phyloP scores from a whole-genome alignment of 2,113 vertebrate genomes.

The Cyphomyrus discorhynchus region DNA sequence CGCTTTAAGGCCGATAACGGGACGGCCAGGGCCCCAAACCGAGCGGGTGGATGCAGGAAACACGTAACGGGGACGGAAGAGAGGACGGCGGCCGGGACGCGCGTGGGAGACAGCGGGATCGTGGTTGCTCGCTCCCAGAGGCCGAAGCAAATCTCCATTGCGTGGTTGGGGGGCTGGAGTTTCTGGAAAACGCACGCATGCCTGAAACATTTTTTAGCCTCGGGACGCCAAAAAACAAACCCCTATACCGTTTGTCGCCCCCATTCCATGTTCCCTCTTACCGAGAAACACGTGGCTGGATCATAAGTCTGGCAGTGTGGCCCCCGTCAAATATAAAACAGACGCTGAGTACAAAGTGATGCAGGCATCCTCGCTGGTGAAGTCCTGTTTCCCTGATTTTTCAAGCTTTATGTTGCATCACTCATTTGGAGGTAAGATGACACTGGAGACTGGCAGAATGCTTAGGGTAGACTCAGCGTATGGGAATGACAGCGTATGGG shows the following conservation, averaged over 20 bases:
- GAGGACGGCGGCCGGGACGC: background rate
- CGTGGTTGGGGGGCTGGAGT: background rate
- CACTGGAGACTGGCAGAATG: background rate
- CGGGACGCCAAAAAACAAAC: background rate
- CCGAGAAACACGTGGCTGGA: background rate
- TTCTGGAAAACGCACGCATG: background rate
- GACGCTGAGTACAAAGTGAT: background rate
- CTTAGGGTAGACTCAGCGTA: background rate
- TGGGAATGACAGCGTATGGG: background rate
- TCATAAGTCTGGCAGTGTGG: background rate
- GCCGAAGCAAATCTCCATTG: background rate
- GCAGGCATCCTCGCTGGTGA: background rate
- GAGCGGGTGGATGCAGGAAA: background rate
- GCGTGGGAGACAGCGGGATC: background rate
- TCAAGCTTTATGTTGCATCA: background rate
- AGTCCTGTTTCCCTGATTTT: background rate
- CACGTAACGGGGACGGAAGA: background rate
- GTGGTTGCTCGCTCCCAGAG: background rate
- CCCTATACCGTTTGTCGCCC: background rate
- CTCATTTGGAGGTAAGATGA: background rate
- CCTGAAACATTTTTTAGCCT: background rate
- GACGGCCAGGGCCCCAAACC: slow-evolving; percentile 44
- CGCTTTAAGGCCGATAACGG: slow-evolving; percentile 59
- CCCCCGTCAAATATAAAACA: background rate
- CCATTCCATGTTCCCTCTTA: background rate